These are phyloP conservation scores for Frankliniella fusca DNA, from an alignment of 2,888 invertebrate genomes.

Conservation along the genomic window DNA sequence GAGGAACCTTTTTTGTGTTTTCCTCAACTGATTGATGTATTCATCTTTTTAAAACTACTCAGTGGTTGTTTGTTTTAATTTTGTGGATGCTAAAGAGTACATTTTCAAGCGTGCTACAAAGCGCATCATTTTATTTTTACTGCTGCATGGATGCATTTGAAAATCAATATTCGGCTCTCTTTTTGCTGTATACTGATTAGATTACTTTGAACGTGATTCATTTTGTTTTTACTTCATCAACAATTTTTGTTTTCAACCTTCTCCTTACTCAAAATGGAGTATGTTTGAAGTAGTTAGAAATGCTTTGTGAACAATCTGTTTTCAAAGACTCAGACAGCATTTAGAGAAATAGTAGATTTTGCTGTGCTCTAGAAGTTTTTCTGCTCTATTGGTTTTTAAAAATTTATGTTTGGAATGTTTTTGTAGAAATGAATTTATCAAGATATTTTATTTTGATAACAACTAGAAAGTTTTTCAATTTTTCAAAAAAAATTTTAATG, in stretches of 20 bases:
- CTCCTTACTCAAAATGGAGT: slow-evolving; percentile 7
- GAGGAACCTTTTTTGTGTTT: slow-evolving; percentile 12
- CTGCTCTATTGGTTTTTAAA: slow-evolving; percentile 30
- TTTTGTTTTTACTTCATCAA: not conserved
- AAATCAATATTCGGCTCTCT: slow-evolving; percentile 3
- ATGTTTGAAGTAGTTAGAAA: slow-evolving; percentile 23
- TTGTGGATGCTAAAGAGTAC: slow-evolving; percentile 15
- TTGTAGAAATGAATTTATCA: slow-evolving; percentile 37
- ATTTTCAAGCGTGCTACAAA: slow-evolving; percentile 16
- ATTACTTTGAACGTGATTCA: not conserved
- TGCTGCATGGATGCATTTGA: slow-evolving; percentile 21
- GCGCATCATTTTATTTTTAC: slow-evolving; percentile 28
- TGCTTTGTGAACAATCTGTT: slow-evolving; percentile 26
- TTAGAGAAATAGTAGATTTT: slow-evolving; percentile 11
- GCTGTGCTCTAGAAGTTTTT: slow-evolving; percentile 20
- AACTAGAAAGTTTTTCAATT: not conserved
- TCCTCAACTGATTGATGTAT: not conserved
- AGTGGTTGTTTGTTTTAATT: not conserved
- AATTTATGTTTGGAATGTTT: slow-evolving; percentile 34
- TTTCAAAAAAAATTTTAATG: slow-evolving; percentile 30
- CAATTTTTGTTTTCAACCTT: slow-evolving; percentile 16
- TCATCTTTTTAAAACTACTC: not conserved
- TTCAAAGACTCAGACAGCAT: not conserved
- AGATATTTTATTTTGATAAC: slow-evolving; percentile 28
- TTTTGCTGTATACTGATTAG: slow-evolving; percentile 17